These are phyloP conservation scores for Cerceris rybyensis DNA, from an alignment of 2,888 invertebrate genomes.

Conservation along the genomic window DNA sequence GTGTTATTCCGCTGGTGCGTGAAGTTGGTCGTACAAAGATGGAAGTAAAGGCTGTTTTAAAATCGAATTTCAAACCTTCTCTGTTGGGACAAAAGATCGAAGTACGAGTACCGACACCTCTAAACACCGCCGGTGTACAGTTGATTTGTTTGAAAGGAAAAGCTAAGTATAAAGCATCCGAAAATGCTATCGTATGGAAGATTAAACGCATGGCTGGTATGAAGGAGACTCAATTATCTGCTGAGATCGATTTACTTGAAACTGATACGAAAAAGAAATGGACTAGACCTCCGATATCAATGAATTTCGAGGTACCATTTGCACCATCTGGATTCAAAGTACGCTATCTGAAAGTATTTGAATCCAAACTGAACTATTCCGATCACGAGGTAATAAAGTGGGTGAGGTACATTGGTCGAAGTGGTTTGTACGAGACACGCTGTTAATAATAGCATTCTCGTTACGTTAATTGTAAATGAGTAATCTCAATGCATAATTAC, in stretches of 20 bases:
- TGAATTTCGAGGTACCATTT: slow-evolving; percentile 99
- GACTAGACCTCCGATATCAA: slow-evolving; percentile 99
- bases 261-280: slow-evolving; percentile 99
- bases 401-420: slow-evolving; percentile 99
- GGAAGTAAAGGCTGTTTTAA: slow-evolving; percentile 99
- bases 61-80: slow-evolving; percentile 99
- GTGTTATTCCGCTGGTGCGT: slow-evolving; percentile 98
- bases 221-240: slow-evolving; percentile 99
- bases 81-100: slow-evolving; percentile 99
- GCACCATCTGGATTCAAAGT: slow-evolving; percentile 99
- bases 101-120: slow-evolving; percentile 98
- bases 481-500: slow-evolving; percentile 66
- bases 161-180: slow-evolving; percentile 99
- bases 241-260: slow-evolving; percentile 98
- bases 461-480: slow-evolving; percentile 66
- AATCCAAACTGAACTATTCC: slow-evolving; percentile 99
- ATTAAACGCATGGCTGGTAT: slow-evolving; percentile 98
- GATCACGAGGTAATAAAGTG: slow-evolving; percentile 99
- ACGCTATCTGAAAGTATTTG: slow-evolving; percentile 99
- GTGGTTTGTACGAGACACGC: slow-evolving; percentile 99
- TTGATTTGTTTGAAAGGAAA: slow-evolving; percentile 99
- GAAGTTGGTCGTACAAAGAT: slow-evolving; percentile 99
- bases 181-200: slow-evolving; percentile 97
- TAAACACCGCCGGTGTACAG: slow-evolving; percentile 99
- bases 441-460: slow-evolving; percentile 86